Evolutionary conservation across 1,140 invertebrate genomes (phyloP).

Genomic region (Eumaeus atala): DNA sequence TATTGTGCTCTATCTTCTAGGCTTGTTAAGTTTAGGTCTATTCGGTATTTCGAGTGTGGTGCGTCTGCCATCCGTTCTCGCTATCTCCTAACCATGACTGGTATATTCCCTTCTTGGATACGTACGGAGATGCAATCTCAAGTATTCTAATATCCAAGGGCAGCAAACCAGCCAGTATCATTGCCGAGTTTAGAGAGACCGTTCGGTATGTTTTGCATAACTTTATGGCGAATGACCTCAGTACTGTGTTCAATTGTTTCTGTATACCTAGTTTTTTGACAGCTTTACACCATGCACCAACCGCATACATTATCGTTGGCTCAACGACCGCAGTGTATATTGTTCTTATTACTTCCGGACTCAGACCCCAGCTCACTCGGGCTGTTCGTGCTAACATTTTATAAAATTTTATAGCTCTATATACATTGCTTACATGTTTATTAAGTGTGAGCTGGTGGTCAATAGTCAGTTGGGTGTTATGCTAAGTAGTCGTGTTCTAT

Average conservation of each 20-base stretch:
- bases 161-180: neutral
- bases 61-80: neutral
- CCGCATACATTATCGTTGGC: neutral
- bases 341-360: neutral
- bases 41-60: neutral
- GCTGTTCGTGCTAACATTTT: no score
- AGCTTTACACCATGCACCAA: neutral
- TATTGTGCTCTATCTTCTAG: conserved; percentile 2
- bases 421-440: no score
- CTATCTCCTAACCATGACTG: neutral
- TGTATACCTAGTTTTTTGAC: neutral
- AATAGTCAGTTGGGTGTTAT: no score
- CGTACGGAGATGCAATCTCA: neutral
- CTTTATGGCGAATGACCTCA: neutral
- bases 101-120: neutral
- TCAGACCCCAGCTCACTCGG: no score
- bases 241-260: neutral
- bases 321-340: neutral
- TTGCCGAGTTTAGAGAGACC: neutral
- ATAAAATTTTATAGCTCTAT: no score
- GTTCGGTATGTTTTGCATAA: neutral
- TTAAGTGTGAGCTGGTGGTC: no score
- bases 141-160: neutral
- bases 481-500: no score
- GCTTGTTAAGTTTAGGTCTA: neutral